Percentiles rank a stretch among this genome's conserved stretches.
These are phyloP conservation scores for Erpobdella octoculata DNA, from an alignment of 2,888 invertebrate species.

Conservation along the genomic window DNA sequence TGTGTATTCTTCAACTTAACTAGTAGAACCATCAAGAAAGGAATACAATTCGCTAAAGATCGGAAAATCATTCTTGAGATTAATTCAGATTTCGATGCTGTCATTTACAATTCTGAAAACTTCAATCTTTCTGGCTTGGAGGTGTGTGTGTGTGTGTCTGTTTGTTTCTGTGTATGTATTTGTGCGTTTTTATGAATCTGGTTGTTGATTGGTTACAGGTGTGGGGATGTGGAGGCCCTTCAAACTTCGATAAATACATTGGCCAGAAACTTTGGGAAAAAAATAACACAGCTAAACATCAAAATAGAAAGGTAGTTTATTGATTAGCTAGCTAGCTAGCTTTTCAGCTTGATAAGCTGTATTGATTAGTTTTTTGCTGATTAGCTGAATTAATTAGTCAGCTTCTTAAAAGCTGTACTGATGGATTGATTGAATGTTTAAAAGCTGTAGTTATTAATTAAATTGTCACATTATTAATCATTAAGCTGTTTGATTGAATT, in stretches of 20 bases:
- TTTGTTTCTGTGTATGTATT: too few relatives aligned
- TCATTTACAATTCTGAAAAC: slow-evolving; percentile 50
- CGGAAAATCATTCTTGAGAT: slow-evolving; percentile 59
- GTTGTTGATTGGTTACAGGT: too few relatives aligned
- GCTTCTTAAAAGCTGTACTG: too few relatives aligned
- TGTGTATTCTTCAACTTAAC: slow-evolving; percentile 17
- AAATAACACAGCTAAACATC: slow-evolving; percentile 74
- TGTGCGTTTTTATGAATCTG: too few relatives aligned
- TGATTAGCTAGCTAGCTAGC: too few relatives aligned
- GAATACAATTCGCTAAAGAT: neutral
- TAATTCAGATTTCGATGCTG: slow-evolving; percentile 66
- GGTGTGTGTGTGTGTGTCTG: neutral
- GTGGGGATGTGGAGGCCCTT: slow-evolving; percentile 51
- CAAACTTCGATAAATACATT: slow-evolving; percentile 64
- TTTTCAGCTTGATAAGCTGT: too few relatives aligned
- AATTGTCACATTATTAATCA: neutral
- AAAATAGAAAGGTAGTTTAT: slow-evolving; percentile 32
- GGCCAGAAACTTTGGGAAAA: slow-evolving; percentile 86
- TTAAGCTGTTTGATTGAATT: too few relatives aligned
- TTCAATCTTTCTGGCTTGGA: neutral
- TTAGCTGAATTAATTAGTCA: too few relatives aligned
- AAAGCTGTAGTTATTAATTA: neutral
- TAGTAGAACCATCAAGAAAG: slow-evolving; percentile 22
- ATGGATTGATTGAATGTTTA: neutral
- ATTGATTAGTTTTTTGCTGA: too few relatives aligned